Percentiles rank a stretch among this genome's conserved stretches.
Conservation (phyloP, 2,113 vertebrate genomes). For the Calidris pygmaea region DNA sequence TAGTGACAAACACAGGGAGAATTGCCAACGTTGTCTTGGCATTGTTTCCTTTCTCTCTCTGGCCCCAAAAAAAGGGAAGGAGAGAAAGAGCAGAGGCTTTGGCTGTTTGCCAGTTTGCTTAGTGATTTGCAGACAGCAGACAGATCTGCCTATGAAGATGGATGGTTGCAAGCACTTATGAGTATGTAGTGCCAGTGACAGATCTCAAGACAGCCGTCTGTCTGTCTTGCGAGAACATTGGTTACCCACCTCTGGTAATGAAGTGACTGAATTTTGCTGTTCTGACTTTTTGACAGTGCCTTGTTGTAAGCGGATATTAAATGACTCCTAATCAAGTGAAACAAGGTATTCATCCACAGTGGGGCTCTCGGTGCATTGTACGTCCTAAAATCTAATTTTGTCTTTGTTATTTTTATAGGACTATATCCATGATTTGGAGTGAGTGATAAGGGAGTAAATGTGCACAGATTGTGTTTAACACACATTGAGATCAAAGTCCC, state of each 20-base stretch:
- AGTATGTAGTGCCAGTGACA: background rate
- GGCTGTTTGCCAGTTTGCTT: background rate
- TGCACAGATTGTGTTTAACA: background rate
- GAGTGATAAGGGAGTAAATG: background rate
- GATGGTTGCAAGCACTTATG: background rate
- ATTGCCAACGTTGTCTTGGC: background rate
- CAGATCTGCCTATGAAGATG: background rate
- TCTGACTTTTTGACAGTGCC: background rate
- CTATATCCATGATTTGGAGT: accelerated
- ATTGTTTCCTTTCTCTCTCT: background rate
- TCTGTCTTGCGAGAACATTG: background rate
- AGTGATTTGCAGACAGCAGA: background rate
- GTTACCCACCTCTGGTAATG: background rate
- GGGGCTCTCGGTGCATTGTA: accelerated
- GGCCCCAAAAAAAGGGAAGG: background rate
- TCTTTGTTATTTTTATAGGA: background rate
- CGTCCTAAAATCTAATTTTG: background rate
- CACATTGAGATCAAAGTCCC: background rate
- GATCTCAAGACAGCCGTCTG: background rate
- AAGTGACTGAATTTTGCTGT: background rate
- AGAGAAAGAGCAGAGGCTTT: background rate
- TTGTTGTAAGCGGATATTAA: background rate
- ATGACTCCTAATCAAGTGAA: background rate
- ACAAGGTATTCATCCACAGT: background rate
- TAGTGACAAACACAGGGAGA: background rate